These are phyloP conservation scores for Anguilla pacifica DNA, from an alignment of 2,797 vertebrate genomes.

Conservation along the genomic window DNA sequence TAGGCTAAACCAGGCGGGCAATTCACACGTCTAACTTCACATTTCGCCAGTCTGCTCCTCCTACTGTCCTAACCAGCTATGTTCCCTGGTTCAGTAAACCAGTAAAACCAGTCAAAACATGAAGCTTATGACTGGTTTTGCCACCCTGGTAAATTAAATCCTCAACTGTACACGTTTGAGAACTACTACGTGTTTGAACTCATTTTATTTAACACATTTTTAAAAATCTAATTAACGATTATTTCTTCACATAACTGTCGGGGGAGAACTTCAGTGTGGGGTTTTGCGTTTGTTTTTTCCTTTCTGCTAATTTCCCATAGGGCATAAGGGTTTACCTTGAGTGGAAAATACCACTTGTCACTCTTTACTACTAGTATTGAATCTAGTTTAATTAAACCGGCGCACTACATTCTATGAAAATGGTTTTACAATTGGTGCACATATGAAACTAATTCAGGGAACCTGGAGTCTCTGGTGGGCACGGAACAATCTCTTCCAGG, in stretches of 20 bases:
- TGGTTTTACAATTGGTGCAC: neutral
- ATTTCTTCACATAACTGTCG: too few relatives aligned
- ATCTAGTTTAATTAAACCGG: neutral
- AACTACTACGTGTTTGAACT: neutral
- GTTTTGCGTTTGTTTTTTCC: neutral
- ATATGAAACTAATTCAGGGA: too few relatives aligned
- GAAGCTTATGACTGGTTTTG: neutral
- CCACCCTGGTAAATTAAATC: neutral
- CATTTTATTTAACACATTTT: too few relatives aligned
- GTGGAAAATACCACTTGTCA: neutral
- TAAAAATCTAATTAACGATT: too few relatives aligned
- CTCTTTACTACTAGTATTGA: neutral
- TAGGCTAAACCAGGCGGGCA: neutral
- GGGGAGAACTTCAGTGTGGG: too few relatives aligned
- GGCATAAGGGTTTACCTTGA: neutral
- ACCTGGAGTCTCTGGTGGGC: too few relatives aligned
- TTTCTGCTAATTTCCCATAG: neutral
- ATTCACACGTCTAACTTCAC: neutral
- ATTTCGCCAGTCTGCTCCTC: neutral
- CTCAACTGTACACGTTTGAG: neutral
- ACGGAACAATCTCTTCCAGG: neutral
- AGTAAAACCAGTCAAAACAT: neutral
- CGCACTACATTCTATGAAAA: neutral
- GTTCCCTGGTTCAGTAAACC: neutral
- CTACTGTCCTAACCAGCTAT: neutral